Evolutionary conservation across 2,888 invertebrate species (phyloP).

Genomic region (Pammene aurita): DNA sequence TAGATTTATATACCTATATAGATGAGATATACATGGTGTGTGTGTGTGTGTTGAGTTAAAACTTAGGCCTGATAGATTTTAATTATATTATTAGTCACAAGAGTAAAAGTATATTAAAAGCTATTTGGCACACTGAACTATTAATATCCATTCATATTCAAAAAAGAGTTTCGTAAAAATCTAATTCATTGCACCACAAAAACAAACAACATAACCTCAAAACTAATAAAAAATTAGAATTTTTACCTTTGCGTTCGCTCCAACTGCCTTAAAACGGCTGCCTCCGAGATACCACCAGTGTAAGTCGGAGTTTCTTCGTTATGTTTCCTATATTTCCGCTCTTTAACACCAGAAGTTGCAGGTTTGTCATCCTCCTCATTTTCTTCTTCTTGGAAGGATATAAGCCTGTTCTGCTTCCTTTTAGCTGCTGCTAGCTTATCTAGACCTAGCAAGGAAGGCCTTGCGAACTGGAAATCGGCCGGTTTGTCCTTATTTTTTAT

Average conservation of each 20-base stretch:
- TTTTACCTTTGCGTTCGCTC: slow-evolving; percentile 84
- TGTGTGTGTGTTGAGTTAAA: too few relatives aligned
- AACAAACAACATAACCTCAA: slow-evolving; percentile 40
- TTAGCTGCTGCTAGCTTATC: slow-evolving; percentile 93
- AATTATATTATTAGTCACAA: too few relatives aligned
- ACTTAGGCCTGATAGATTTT: too few relatives aligned
- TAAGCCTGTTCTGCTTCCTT: slow-evolving; percentile 86
- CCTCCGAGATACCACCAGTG: slow-evolving; percentile 94
- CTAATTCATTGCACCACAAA: slow-evolving; percentile 3
- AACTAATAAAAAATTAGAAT: neutral
- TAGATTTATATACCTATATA: too few relatives aligned
- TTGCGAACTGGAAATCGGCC: slow-evolving; percentile 89
- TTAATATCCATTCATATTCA: too few relatives aligned
- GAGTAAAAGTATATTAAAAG: too few relatives aligned
- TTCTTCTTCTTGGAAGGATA: slow-evolving; percentile 84
- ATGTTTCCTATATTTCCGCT: slow-evolving; percentile 89
- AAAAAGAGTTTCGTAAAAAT: neutral
- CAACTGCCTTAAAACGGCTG: slow-evolving; percentile 88
- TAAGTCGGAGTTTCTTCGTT: slow-evolving; percentile 96
- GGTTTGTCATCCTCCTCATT: slow-evolving; percentile 59
- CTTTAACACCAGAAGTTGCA: slow-evolving; percentile 56
- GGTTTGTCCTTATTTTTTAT: slow-evolving; percentile 85
- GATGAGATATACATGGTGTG: too few relatives aligned
- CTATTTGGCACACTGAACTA: too few relatives aligned
- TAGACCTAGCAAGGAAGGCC: slow-evolving; percentile 90